These are phyloP conservation scores for Sceloporus tristichus DNA, from an alignment of 2,113 vertebrate species.

Conservation along the genomic window DNA sequence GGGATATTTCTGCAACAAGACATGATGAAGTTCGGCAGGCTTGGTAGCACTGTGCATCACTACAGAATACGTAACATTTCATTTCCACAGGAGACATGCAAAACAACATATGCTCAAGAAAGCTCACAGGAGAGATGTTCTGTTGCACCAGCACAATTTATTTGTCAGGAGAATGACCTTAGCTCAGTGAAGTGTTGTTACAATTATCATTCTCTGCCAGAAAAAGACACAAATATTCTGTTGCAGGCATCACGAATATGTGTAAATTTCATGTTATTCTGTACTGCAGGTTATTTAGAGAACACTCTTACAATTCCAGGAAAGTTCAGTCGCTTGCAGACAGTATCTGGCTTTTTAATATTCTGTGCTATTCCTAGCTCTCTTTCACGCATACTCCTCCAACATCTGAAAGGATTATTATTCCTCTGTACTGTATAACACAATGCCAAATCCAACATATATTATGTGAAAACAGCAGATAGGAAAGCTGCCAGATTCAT, in stretches of 20 bases:
- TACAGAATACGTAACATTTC: slow-evolving; percentile 19
- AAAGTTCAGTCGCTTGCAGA: slow-evolving; percentile 8
- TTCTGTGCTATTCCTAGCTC: slow-evolving; percentile 26
- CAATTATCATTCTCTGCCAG: not conserved
- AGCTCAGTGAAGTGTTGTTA: not conserved
- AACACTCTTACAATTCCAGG: slow-evolving; percentile 30
- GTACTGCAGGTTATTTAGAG: slow-evolving; percentile 32
- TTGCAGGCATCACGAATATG: not conserved
- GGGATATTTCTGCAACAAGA: slow-evolving; percentile 19
- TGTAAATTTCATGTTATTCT: slow-evolving; percentile 23
- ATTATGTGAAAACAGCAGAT: slow-evolving; percentile 17
- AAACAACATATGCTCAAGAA: slow-evolving; percentile 16
- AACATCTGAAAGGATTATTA: slow-evolving; percentile 37
- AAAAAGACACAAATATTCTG: not conserved
- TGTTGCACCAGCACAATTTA: slow-evolving; percentile 13
- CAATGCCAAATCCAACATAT: slow-evolving; percentile 8
- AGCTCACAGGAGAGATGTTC: not conserved
- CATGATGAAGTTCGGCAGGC: not conserved
- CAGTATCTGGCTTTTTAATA: slow-evolving; percentile 26
- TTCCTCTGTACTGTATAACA: slow-evolving; percentile 21
- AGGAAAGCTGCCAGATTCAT: not conserved
- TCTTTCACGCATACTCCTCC: slow-evolving; percentile 18
- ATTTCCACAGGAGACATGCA: slow-evolving; percentile 5
- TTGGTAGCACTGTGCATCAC: not conserved
- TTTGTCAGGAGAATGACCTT: slow-evolving; percentile 17